A percentile compares a stretch with the other conserved stretches of the same genome.
Conservation (phyloP, 2,113 vertebrate species). For the Macaca nemestrina region DNA sequence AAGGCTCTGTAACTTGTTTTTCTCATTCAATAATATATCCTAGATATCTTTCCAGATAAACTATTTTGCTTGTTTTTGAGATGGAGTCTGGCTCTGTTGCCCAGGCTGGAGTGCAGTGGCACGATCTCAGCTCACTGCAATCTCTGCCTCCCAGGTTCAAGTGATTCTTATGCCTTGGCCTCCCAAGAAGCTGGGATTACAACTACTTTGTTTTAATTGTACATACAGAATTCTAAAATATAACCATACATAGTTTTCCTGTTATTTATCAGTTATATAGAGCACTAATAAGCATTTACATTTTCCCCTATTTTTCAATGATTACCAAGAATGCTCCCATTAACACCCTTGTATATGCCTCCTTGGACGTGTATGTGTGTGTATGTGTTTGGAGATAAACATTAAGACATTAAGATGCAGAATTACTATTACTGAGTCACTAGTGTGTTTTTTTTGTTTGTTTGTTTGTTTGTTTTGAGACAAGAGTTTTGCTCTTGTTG, state of each 20-base stretch:
- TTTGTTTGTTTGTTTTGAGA: too few species aligned
- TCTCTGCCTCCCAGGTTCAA: too few species aligned
- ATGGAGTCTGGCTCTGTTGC: too few species aligned
- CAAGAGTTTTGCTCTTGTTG: too few species aligned
- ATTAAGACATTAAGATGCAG: constrained; percentile 8
- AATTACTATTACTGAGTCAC: constrained; percentile 29
- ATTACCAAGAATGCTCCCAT: not conserved
- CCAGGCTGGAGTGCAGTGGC: too few species aligned
- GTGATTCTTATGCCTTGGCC: too few species aligned
- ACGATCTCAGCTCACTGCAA: too few species aligned
- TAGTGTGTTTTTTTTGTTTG: not conserved
- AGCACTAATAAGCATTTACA: not conserved
- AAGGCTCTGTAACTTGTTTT: constrained; percentile 14
- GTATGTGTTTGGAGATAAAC: not conserved
- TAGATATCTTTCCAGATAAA: constrained; percentile 10
- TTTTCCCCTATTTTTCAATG: constrained; percentile 30
- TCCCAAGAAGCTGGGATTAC: too few species aligned
- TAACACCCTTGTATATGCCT: not conserved
- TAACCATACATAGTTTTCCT: not conserved
- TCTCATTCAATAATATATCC: not conserved
- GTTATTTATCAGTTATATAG: not conserved
- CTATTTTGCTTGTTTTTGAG: not conserved
- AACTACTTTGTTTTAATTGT: not conserved
- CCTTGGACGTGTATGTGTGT: not conserved
- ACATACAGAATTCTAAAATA: constrained; percentile 4